Evolutionary conservation across 2,888 invertebrate genomes (phyloP).

Genomic region (Chrysomela aeneicollis): DNA sequence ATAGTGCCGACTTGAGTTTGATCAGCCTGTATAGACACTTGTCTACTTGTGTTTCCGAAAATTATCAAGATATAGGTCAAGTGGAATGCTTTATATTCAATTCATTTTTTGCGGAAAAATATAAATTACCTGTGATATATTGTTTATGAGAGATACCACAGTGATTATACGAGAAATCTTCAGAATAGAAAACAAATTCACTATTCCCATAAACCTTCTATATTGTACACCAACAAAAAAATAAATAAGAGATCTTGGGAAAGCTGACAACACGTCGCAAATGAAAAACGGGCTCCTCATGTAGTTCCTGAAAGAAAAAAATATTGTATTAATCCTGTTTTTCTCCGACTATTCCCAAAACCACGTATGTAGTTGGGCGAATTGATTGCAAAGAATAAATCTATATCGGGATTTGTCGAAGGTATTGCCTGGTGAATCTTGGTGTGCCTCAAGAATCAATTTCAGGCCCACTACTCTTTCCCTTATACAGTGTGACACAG

Average conservation of each 20-base stretch:
- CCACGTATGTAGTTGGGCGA: no score
- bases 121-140: not conserved
- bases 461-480: no score
- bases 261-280: conserved; percentile 37
- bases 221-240: not conserved
- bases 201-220: conserved; percentile 2
- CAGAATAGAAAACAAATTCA: conserved; percentile 13
- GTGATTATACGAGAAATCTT: conserved; percentile 23
- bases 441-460: no score
- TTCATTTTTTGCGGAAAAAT: not conserved
- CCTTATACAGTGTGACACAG: no score
- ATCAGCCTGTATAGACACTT: no score
- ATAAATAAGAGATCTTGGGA: conserved; percentile 26
- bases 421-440: no score
- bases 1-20: no score
- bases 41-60: no score
- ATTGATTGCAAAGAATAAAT: no score
- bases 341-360: not conserved
- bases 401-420: no score
- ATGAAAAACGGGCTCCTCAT: conserved; percentile 35
- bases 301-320: conserved; percentile 25
- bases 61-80: no score
- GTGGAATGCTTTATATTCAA: no score
- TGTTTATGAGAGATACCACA: conserved; percentile 1
- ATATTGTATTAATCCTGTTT: not conserved